Evolutionary conservation across 2,888 invertebrate genomes (phyloP).

Genomic region (Hypena proboscidalis): DNA sequence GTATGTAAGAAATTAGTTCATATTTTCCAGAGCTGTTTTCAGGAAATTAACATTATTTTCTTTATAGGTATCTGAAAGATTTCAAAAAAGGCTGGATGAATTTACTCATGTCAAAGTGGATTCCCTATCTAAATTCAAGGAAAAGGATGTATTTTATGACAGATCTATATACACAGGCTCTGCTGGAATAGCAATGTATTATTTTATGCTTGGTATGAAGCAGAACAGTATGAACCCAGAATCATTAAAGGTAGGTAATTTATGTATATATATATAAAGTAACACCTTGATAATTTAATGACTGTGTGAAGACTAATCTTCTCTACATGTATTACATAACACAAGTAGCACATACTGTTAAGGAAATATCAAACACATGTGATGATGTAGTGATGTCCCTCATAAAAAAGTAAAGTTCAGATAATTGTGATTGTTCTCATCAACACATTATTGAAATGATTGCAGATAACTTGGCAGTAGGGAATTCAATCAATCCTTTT

Average conservation of each 20-base stretch:
- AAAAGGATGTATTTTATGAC: slow-evolving; percentile 81
- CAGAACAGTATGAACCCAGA: slow-evolving; percentile 49
- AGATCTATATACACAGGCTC: slow-evolving; percentile 91
- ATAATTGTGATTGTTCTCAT: no score
- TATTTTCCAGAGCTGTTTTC: background rate
- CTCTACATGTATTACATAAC: no score
- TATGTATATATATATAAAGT: no score
- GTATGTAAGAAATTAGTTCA: background rate
- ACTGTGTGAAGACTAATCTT: no score
- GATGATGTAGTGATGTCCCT: no score
- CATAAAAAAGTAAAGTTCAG: no score
- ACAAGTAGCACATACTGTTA: no score
- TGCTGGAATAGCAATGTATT: slow-evolving; percentile 88
- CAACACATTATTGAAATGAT: no score
- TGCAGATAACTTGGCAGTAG: no score
- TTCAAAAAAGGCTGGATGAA: slow-evolving; percentile 65
- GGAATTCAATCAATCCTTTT: no score
- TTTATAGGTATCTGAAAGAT: slow-evolving; percentile 78
- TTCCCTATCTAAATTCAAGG: slow-evolving; percentile 68
- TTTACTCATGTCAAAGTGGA: slow-evolving; percentile 72
- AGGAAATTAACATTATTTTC: background rate
- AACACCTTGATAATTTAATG: no score
- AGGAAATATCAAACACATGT: no score
- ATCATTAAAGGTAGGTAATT: slow-evolving; percentile 58
- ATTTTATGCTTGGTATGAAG: slow-evolving; percentile 78